Conservation (phyloP, 1,140 invertebrate genomes). For the Leptinotarsa lineolata region DNA sequence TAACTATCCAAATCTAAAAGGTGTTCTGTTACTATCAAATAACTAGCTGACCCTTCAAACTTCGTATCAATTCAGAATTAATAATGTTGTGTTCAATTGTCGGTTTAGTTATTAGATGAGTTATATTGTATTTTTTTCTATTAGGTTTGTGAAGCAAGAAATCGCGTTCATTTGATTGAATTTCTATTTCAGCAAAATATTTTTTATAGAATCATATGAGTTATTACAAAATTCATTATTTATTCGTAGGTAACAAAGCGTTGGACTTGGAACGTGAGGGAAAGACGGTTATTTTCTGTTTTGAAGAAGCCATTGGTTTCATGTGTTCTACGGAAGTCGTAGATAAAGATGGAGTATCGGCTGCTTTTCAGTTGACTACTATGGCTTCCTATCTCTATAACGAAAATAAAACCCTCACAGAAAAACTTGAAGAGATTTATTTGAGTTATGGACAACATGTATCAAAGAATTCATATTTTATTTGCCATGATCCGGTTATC, state of each 20-base stretch:
- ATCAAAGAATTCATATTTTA: slow-evolving; percentile 85
- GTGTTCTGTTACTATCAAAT: too few relatives aligned
- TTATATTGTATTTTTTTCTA: too few relatives aligned
- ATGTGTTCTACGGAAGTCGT: slow-evolving; percentile 88
- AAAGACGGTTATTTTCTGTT: slow-evolving; percentile 88
- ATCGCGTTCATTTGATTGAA: too few relatives aligned
- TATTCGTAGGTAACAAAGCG: slow-evolving; percentile 71
- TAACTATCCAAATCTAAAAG: too few relatives aligned
- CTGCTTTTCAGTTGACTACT: slow-evolving; percentile 74
- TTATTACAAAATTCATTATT: too few relatives aligned
- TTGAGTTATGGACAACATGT: slow-evolving; percentile 85
- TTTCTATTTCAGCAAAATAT: too few relatives aligned
- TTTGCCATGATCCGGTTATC: slow-evolving; percentile 75
- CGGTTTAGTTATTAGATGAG: too few relatives aligned
- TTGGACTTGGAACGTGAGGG: slow-evolving; percentile 71
- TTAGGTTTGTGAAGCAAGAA: too few relatives aligned
- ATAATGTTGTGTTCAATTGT: too few relatives aligned
- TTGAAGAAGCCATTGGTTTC: slow-evolving; percentile 92
- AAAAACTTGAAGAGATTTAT: slow-evolving; percentile 85
- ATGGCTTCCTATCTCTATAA: slow-evolving; percentile 70
- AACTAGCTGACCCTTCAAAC: too few relatives aligned
- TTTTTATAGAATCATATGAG: too few relatives aligned
- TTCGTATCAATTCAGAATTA: too few relatives aligned
- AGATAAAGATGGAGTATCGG: slow-evolving; percentile 96
- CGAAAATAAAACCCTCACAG: slow-evolving; percentile 67